phyloP scores from a whole-genome alignment of 2,797 vertebrate species.

The Oreochromis grahami region DNA sequence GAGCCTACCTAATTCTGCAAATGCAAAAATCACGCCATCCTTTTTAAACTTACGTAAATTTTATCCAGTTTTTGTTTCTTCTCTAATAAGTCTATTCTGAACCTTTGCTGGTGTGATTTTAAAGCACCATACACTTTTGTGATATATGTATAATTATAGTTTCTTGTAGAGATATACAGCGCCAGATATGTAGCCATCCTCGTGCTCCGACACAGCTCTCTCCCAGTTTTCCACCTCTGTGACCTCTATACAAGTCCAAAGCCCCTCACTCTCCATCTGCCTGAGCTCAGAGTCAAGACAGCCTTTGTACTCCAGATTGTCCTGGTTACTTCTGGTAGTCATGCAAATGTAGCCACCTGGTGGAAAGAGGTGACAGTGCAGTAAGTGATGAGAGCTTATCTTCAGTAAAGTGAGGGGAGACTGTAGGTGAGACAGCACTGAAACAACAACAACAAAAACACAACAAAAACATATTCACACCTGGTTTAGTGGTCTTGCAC shows the following conservation, averaged over 20 bases:
- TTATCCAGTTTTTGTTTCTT: neutral
- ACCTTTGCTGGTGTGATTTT: neutral
- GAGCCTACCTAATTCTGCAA: neutral
- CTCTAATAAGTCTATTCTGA: neutral
- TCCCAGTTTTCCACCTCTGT: constrained; percentile 82
- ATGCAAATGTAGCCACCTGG: constrained; percentile 89
- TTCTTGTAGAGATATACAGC: constrained; percentile 53
- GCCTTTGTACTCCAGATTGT: constrained; percentile 80
- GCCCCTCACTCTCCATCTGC: constrained; percentile 72
- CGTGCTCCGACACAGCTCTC: constrained; percentile 72
- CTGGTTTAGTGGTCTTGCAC: constrained; percentile 79
- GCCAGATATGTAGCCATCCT: constrained; percentile 82
- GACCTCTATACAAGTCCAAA: constrained; percentile 72
- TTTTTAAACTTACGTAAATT: neutral
- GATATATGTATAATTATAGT: neutral
- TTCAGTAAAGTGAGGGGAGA: neutral
- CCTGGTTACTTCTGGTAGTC: constrained; percentile 81
- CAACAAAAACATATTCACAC: constrained; percentile 55
- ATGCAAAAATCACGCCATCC: neutral
- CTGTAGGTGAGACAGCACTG: neutral
- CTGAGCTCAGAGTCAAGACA: constrained; percentile 72
- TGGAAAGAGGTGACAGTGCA: neutral
- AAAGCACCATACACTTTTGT: neutral
- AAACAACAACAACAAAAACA: neutral
- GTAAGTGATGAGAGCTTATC: neutral